Evolutionary conservation across 2,797 vertebrate species (phyloP).

Genomic region (Anableps anableps): DNA sequence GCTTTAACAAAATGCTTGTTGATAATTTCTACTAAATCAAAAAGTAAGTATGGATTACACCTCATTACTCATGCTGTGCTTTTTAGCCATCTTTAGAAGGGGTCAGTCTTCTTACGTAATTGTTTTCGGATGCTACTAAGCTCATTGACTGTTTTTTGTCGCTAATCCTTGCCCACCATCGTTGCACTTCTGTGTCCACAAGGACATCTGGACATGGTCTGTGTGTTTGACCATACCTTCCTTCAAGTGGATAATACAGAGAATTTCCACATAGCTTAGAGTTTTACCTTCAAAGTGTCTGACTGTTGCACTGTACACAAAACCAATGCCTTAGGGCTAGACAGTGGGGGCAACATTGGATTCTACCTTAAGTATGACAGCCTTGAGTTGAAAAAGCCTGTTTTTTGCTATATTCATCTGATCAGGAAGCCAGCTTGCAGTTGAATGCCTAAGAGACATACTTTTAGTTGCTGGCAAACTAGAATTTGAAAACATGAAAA

Average conservation of each 20-base stretch:
- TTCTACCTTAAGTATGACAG: background rate
- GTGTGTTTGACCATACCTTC: slow-evolving; percentile 4
- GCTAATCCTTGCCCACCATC: slow-evolving; percentile 76
- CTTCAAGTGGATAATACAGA: background rate
- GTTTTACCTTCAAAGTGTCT: background rate
- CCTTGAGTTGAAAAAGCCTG: background rate
- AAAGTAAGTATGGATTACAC: slow-evolving; percentile 28
- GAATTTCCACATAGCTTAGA: background rate
- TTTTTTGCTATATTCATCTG: background rate
- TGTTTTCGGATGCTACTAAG: slow-evolving; percentile 71
- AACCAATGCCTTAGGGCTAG: background rate
- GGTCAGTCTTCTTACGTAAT: slow-evolving; percentile 75
- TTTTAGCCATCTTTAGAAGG: slow-evolving; percentile 53
- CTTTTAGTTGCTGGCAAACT: background rate
- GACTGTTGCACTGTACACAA: background rate
- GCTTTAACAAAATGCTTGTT: background rate
- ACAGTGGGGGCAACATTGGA: background rate
- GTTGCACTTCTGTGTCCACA: slow-evolving; percentile 52
- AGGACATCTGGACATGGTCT: slow-evolving; percentile 20
- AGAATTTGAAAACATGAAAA: background rate
- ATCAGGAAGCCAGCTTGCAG: background rate
- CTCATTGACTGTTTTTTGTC: slow-evolving; percentile 70
- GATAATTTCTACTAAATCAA: slow-evolving; percentile 9
- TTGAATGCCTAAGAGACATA: background rate
- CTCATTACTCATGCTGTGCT: slow-evolving; percentile 19